A percentile compares a stretch with the other conserved stretches of the same genome.
Conservation (phyloP, 1,140 invertebrate genomes). For the Drosophila punjabiensis region DNA sequence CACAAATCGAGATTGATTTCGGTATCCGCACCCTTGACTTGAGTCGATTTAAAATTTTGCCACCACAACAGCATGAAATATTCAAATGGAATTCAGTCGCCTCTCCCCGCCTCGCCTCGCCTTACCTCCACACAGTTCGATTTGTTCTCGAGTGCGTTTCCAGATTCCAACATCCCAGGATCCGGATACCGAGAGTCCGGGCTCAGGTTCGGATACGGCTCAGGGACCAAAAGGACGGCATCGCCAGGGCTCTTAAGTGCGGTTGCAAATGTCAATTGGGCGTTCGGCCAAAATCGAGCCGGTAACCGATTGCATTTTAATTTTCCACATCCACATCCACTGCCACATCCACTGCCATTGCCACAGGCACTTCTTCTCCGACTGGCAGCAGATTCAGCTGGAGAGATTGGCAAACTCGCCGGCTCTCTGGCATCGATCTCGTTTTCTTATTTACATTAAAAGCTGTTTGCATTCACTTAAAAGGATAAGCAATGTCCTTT, state of each 20-base stretch:
- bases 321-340: constrained; percentile 49
- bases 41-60: constrained; percentile 83
- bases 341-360: background rate
- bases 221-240: constrained; percentile 32
- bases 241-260: constrained; percentile 74
- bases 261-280: constrained; percentile 85
- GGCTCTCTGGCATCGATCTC: constrained; percentile 74
- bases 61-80: constrained; percentile 83
- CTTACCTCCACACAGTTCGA: constrained; percentile 52
- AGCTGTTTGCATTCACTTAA: constrained; percentile 86
- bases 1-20: constrained; percentile 82
- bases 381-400: constrained; percentile 14
- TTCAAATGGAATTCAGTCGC: constrained; percentile 77
- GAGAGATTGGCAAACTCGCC: constrained; percentile 53
- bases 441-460: constrained; percentile 86
- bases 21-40: constrained; percentile 81
- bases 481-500: constrained; percentile 86
- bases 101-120: background rate
- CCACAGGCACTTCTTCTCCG: constrained; percentile 7
- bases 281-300: constrained; percentile 61
- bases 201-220: constrained; percentile 20
- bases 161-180: constrained; percentile 31
- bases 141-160: constrained; percentile 74
- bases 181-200: constrained; percentile 16
- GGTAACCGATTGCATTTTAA: constrained; percentile 76